A percentile compares a stretch with the other conserved stretches of the same genome.
Conservation (phyloP, 2,113 vertebrate species). For the Jaculus jaculus region DNA sequence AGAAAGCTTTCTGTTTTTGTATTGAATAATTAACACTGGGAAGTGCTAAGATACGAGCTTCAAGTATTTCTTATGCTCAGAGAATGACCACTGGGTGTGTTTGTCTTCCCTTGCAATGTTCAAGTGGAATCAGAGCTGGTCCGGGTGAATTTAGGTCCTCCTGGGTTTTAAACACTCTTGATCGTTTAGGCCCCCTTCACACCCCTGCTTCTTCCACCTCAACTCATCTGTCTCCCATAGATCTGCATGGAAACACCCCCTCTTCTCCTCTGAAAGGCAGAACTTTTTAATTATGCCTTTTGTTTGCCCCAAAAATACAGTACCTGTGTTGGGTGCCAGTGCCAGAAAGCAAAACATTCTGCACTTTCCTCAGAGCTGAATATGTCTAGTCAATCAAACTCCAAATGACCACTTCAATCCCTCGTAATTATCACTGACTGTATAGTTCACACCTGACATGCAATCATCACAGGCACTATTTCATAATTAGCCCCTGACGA, state of each 20-base stretch:
- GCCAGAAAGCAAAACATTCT: background rate
- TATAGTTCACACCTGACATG: slow-evolving; percentile 76
- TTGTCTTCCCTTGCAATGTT: background rate
- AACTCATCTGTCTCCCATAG: background rate
- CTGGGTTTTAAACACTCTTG: slow-evolving; percentile 6
- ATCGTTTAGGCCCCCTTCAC: background rate
- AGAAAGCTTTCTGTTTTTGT: background rate
- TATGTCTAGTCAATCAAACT: slow-evolving; percentile 67
- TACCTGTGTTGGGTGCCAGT: background rate
- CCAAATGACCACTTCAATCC: slow-evolving; percentile 68
- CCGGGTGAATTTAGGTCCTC: background rate
- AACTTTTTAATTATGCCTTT: background rate
- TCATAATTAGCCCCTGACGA: slow-evolving; percentile 66
- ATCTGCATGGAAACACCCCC: background rate
- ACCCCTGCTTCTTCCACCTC: background rate
- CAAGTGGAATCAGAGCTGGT: background rate
- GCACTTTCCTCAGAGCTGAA: background rate
- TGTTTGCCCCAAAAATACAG: slow-evolving; percentile 20
- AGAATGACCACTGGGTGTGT: background rate
- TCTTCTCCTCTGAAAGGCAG: background rate
- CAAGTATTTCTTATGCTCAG: slow-evolving; percentile 2
- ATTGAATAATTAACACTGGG: background rate
- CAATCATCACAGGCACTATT: slow-evolving; percentile 73
- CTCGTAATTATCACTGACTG: slow-evolving; percentile 67
- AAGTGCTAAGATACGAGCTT: background rate